Percentiles rank a stretch among this genome's conserved stretches.
These are phyloP conservation scores for Craniophora ligustri DNA, from an alignment of 2,888 invertebrate species.

Conservation along the genomic window DNA sequence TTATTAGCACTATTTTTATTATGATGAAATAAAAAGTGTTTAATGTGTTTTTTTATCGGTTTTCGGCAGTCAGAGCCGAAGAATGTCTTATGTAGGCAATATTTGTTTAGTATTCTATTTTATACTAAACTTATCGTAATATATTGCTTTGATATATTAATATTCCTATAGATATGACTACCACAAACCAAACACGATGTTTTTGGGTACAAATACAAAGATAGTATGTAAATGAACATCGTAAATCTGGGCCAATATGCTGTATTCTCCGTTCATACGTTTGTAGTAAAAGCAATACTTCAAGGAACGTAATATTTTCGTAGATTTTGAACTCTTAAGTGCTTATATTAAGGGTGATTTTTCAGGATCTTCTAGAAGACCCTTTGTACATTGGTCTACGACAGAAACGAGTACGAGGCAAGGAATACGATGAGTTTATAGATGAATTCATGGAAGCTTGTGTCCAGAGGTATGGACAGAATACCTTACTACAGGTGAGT, in stretches of 20 bases:
- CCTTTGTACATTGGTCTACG: conserved; percentile 98
- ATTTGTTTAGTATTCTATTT: too few relatives aligned
- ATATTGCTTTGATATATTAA: too few relatives aligned
- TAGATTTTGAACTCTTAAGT: background rate
- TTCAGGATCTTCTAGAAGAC: conserved; percentile 95
- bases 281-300: too few relatives aligned
- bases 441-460: conserved; percentile 99
- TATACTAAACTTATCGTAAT: too few relatives aligned
- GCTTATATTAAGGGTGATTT: conserved; percentile 43
- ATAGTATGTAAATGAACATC: background rate
- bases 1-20: too few relatives aligned
- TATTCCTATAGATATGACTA: too few relatives aligned
- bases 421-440: conserved; percentile 96
- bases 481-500: conserved; percentile 92
- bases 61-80: too few relatives aligned
- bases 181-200: background rate
- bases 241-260: conserved; percentile 3
- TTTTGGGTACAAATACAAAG: background rate
- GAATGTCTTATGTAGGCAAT: too few relatives aligned
- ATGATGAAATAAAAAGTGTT: too few relatives aligned
- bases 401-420: conserved; percentile 94
- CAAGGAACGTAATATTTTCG: background rate
- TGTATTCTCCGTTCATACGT: too few relatives aligned
- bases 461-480: conserved; percentile 95
- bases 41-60: too few relatives aligned